phyloP scores from a whole-genome alignment of 2,797 vertebrate species.

The Tadarida brasiliensis region DNA sequence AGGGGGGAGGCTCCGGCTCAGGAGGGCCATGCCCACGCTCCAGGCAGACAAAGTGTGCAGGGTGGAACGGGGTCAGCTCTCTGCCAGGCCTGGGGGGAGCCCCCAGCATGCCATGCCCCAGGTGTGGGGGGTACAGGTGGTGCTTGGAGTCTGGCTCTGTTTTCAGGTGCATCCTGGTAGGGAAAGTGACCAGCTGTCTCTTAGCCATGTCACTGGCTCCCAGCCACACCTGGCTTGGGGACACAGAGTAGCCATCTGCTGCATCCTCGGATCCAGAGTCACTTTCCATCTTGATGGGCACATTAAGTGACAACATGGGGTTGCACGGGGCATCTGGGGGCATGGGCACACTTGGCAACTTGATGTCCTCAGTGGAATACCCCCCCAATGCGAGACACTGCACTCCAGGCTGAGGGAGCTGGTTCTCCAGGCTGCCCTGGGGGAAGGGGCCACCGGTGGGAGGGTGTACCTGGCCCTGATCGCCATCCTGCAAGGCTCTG shows the following conservation, averaged over 20 bases:
- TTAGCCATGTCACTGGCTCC: slow-evolving; percentile 86
- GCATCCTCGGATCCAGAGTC: slow-evolving; percentile 94
- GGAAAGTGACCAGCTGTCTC: slow-evolving; percentile 86
- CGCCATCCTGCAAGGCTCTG: slow-evolving; percentile 89
- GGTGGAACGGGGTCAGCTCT: slow-evolving; percentile 87
- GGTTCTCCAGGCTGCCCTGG: slow-evolving; percentile 87
- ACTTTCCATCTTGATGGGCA: slow-evolving; percentile 94
- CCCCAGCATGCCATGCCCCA: slow-evolving; percentile 88
- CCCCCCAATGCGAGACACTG: slow-evolving; percentile 88
- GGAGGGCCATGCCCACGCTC: slow-evolving; percentile 88
- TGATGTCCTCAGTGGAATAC: slow-evolving; percentile 89
- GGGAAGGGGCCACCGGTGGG: slow-evolving; percentile 87
- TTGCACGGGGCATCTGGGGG: slow-evolving; percentile 87
- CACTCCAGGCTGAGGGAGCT: slow-evolving; percentile 86
- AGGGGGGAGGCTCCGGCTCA: slow-evolving; percentile 87
- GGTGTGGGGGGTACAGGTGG: slow-evolving; percentile 88
- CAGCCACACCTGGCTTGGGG: slow-evolving; percentile 88
- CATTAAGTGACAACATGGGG: slow-evolving; percentile 87
- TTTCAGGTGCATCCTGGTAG: slow-evolving; percentile 91
- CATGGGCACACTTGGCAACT: slow-evolving; percentile 88
- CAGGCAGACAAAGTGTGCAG: slow-evolving; percentile 88
- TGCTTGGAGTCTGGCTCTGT: slow-evolving; percentile 90
- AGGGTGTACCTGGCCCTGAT: slow-evolving; percentile 88
- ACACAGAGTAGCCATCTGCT: slow-evolving; percentile 79
- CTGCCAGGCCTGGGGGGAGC: slow-evolving; percentile 86